These are phyloP conservation scores for Axea sp. DNA, from an alignment of 2,888 invertebrate species.

Conservation along the genomic window DNA sequence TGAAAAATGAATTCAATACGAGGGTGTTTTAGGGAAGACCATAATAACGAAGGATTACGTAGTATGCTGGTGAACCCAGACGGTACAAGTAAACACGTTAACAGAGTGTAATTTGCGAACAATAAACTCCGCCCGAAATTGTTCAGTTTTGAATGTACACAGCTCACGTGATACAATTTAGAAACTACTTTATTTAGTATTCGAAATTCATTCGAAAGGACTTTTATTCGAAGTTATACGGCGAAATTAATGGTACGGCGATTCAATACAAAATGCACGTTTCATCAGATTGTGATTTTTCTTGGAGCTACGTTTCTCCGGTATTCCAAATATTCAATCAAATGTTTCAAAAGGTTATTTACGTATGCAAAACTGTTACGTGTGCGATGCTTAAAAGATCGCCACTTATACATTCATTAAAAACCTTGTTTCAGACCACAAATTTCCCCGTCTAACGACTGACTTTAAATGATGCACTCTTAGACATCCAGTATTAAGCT, in stretches of 20 bases:
- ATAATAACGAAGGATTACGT: slow-evolving; percentile 33
- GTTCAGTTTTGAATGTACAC: slow-evolving; percentile 13
- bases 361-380: too few species aligned
- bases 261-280: not conserved
- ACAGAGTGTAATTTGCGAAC: slow-evolving; percentile 44
- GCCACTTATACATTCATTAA: too few species aligned
- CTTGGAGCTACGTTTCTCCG: not conserved
- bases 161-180: not conserved
- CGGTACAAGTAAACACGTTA: slow-evolving; percentile 24
- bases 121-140: slow-evolving; percentile 27
- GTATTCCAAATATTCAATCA: not conserved
- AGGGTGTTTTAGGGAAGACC: slow-evolving; percentile 1
- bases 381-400: too few species aligned
- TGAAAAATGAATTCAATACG: slow-evolving; percentile 21
- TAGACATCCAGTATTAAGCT: too few species aligned
- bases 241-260: not conserved
- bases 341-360: slow-evolving; percentile 2
- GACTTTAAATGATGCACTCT: too few species aligned
- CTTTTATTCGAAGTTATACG: not conserved
- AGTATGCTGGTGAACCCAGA: slow-evolving; percentile 12
- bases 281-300: not conserved
- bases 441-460: too few species aligned
- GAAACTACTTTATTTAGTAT: slow-evolving; percentile 17
- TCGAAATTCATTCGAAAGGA: slow-evolving; percentile 19
- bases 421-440: too few species aligned